Conservation (phyloP, 2,113 vertebrate genomes). For the Cheilinus undulatus region DNA sequence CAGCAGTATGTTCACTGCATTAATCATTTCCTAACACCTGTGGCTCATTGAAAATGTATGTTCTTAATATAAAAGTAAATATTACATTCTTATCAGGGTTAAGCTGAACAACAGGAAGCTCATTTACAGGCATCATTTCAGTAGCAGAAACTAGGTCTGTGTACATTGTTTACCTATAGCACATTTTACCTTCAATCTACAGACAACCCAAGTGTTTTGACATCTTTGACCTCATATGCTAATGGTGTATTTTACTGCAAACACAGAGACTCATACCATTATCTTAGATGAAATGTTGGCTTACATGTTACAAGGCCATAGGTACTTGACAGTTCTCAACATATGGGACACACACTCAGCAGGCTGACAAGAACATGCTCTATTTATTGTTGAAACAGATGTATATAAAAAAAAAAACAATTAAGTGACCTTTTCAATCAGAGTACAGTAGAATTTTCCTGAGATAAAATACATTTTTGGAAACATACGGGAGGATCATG, state of each 20-base stretch:
- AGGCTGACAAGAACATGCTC: background rate
- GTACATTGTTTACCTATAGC: background rate
- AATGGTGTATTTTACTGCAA: too few relatives aligned
- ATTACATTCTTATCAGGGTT: background rate
- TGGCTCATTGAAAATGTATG: background rate
- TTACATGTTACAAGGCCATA: background rate
- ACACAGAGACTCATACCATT: too few relatives aligned
- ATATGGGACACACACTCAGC: background rate
- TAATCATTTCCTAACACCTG: slow-evolving; percentile 23
- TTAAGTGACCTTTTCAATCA: background rate
- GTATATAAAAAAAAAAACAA: slow-evolving; percentile 2
- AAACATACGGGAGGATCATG: slow-evolving; percentile 18
- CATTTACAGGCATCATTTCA: background rate
- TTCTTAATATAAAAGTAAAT: background rate
- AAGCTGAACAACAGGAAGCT: background rate
- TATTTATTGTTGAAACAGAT: slow-evolving; percentile 54
- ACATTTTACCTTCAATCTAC: too few relatives aligned
- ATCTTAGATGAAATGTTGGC: background rate
- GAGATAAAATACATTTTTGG: slow-evolving; percentile 43
- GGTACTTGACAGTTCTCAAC: background rate
- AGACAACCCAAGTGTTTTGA: background rate
- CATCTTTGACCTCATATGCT: too few relatives aligned
- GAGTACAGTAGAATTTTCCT: slow-evolving; percentile 27
- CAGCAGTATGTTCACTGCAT: background rate
- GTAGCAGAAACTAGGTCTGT: background rate